Evolutionary conservation across 2,113 vertebrate genomes (phyloP), one percentile per base, ranked within the genome.

Genomic region (Poicephalus gulielmi): DNA sequence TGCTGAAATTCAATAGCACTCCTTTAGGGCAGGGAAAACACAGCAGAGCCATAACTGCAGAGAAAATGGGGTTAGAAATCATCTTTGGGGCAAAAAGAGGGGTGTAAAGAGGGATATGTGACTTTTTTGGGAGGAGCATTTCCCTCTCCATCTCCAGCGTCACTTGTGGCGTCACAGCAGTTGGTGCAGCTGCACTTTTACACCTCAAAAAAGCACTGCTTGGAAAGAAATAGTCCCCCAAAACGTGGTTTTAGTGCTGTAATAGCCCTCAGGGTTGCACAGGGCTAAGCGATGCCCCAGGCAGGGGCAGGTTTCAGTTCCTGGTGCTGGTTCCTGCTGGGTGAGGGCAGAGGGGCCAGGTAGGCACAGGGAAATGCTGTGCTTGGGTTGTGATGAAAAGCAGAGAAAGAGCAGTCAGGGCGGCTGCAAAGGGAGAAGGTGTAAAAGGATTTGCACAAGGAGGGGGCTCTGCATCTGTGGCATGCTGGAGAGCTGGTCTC

Each of bases 21-120:
- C 15, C 41, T 28, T 2, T 59, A 0, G 39, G 39, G 16, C 24
- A 6, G 27, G 50, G 57, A 53, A 25, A 74, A 15, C 13, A 30
- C 81, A 35, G 52, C 80, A 4, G 44, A 44, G 75, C 39, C 7
- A 0, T 67, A 55, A 3, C 31, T 1, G 0, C 2, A 0, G 18
- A 28, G 49, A 3, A 8, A 78, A 57, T 4, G 41, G 35, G 53
- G 9, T 11, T 6, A 31, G 79, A 39, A 92, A 73, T 9, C 6
- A 24, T 20, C 22, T 28, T 66, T n/a, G 19, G 46, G 69, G 16
- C 24, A 44, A 57, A 59, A n/a, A 19, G 10, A 35, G 28, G 6
- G 24, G 11, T 10, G 13, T 5, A 1, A 17, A 28, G 7, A 0
- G 4, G 35, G 30, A 13, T 0, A 9, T 0, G 2, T 2, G 35